Conservation (phyloP, 2,113 vertebrate species). For the Pelmatolapia mariae region DNA sequence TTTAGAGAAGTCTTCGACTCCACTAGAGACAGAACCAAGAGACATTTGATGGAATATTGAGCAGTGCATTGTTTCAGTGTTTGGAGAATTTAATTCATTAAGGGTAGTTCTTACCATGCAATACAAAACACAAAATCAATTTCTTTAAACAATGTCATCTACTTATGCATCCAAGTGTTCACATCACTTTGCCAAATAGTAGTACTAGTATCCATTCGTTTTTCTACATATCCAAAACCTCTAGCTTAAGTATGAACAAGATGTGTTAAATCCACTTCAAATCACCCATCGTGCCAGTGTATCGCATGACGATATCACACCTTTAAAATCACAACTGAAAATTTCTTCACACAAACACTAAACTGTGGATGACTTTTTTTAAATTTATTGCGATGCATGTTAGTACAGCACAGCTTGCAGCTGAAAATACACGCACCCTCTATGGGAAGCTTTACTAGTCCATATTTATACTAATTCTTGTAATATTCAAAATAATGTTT, state of each 20-base stretch:
- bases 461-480: not conserved
- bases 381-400: not conserved
- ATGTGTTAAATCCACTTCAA: not conserved
- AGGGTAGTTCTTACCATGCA: not conserved
- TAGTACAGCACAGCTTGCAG: not conserved
- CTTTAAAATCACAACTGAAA: not conserved
- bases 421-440: not conserved
- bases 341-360: not conserved
- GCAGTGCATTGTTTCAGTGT: not conserved
- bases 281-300: not conserved
- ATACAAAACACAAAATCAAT: not conserved
- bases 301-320: too few relatives aligned
- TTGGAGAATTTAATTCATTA: not conserved
- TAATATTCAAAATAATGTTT: not conserved
- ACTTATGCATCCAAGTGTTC: not conserved
- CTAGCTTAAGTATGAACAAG: not conserved
- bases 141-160: not conserved
- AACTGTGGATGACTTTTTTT: not conserved
- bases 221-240: not conserved
- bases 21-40: not conserved
- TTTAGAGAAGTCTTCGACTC: not conserved
- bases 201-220: not conserved
- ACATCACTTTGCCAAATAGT: not conserved
- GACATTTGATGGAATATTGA: not conserved
- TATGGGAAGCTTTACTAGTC: not conserved